Evolutionary conservation across 1,140 invertebrate species (phyloP), one percentile per base, ranked within the genome.

Genomic region (Drosophila paulistorum): DNA sequence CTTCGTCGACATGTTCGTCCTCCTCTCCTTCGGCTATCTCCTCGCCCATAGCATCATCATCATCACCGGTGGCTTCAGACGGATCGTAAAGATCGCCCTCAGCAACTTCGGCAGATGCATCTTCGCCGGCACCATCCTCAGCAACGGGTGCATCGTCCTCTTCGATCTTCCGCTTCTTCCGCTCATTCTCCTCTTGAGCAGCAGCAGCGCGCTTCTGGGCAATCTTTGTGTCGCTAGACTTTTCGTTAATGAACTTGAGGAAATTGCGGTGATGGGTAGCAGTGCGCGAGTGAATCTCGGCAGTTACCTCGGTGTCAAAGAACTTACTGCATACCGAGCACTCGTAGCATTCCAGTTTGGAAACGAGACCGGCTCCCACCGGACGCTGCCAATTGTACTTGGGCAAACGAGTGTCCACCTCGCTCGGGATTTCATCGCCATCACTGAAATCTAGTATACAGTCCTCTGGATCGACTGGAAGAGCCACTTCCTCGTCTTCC

Each of bases 261-360:
- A 94, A 94, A 51, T 94, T 92, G 90, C 94, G 93, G 74, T 94
- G 94, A 82, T 94, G 94, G 23, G 93, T 84, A 81, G 93, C 94
- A 3, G 94, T 94, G 55, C 93, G 91, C 13, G 94, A 92, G 74
- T 94, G 94, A 26, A 94, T 93, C 66, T 93, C 93, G 2, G 94
- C 93, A 1, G 94, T 94, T 58, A 93, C 92, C 57, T 94, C 93
- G 7, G 92, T 92, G 74, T 94, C 93, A 61, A 95, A 94, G 91
- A 95, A 93, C 76, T 94, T 94, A 72, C 93, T 93, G 87, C 95
- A 95, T 69, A 95, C 91, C 4, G 93, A 92, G 90, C 95, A 95
- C 79, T 94, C 93, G 26, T 92, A 92, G 82, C 94, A 94, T 61
- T 92, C 92, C 85, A 94, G 93, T 73, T 93, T 93, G 7, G 90